phyloP scores from a whole-genome alignment of 2,797 vertebrate genomes.

The Sebastes itinus region DNA sequence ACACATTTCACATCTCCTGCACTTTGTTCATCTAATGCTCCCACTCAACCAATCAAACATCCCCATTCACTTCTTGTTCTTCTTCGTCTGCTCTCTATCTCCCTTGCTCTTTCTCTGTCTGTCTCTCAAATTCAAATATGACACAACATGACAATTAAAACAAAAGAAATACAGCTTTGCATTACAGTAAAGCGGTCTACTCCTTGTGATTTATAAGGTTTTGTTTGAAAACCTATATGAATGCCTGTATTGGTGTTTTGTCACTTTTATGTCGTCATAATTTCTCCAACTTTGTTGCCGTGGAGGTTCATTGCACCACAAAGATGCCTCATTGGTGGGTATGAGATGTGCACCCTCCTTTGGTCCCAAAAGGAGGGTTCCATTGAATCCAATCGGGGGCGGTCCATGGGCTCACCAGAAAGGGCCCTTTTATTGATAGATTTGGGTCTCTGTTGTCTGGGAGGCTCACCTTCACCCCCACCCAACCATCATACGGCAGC shows the following conservation, averaged over 20 bases:
- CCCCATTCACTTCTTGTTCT: not conserved
- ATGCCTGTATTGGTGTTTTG: not conserved
- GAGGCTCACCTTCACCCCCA: not conserved
- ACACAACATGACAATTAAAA: not conserved
- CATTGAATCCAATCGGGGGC: not conserved
- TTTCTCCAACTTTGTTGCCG: not conserved
- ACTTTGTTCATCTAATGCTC: conserved; percentile 1
- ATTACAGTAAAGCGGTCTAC: not conserved
- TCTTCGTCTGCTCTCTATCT: not conserved
- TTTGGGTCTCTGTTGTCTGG: not conserved
- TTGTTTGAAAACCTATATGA: not conserved
- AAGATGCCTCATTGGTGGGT: too few relatives aligned
- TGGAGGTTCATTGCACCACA: too few relatives aligned
- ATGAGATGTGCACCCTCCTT: too few relatives aligned
- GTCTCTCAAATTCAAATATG: not conserved
- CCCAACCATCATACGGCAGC: not conserved
- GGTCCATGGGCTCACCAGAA: not conserved
- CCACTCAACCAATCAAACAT: conserved; percentile 28
- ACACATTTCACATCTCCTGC: conserved; percentile 26
- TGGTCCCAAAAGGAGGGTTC: too few relatives aligned
- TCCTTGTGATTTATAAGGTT: not conserved
- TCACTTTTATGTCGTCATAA: not conserved
- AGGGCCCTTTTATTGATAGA: not conserved
- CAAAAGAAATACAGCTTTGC: not conserved
- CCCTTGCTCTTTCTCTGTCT: not conserved